phyloP scores from a whole-genome alignment of 2,888 invertebrate species.

The Drosophila kambysellisi region DNA sequence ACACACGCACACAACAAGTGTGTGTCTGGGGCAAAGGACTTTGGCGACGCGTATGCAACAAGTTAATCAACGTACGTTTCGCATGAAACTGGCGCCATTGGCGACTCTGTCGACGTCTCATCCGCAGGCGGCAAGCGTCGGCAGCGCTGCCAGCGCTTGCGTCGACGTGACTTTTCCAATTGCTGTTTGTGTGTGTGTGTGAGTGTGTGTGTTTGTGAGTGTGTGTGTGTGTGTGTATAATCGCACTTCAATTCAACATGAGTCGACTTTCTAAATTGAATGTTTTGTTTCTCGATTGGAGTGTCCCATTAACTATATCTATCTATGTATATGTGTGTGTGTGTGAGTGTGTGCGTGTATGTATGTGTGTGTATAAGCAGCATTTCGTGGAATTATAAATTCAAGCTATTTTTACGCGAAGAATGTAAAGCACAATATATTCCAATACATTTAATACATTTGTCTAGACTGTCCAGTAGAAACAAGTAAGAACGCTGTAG shows the following conservation, averaged over 20 bases:
- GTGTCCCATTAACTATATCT: slow-evolving; percentile 37
- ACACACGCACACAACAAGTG: slow-evolving; percentile 42
- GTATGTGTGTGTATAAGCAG: slow-evolving; percentile 28
- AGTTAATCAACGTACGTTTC: slow-evolving; percentile 76
- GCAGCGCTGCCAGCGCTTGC: slow-evolving; percentile 41
- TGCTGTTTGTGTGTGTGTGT: slow-evolving; percentile 20
- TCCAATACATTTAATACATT: slow-evolving; percentile 43
- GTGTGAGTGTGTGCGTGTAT: slow-evolving; percentile 24
- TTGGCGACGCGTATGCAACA: slow-evolving; percentile 72
- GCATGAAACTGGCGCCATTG: slow-evolving; percentile 72
- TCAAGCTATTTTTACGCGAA: slow-evolving; percentile 62
- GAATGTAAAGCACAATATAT: slow-evolving; percentile 28
- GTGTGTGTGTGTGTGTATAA: slow-evolving; percentile 31
- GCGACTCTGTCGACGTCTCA: slow-evolving; percentile 54
- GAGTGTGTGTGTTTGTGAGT: slow-evolving; percentile 22
- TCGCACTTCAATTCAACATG: slow-evolving; percentile 53
- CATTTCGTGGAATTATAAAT: slow-evolving; percentile 36
- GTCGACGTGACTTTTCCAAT: slow-evolving; percentile 24
- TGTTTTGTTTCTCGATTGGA: slow-evolving; percentile 60
- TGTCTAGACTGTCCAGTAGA: slow-evolving; percentile 37
- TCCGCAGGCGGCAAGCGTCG: slow-evolving; percentile 41
- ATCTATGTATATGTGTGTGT: slow-evolving; percentile 3
- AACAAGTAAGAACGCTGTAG: too few species aligned
- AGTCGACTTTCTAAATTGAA: slow-evolving; percentile 67
- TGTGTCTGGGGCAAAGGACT: slow-evolving; percentile 51